These are phyloP conservation scores for Alectoris magna DNA, from an alignment of 2,797 vertebrate genomes.

Conservation along the genomic window DNA sequence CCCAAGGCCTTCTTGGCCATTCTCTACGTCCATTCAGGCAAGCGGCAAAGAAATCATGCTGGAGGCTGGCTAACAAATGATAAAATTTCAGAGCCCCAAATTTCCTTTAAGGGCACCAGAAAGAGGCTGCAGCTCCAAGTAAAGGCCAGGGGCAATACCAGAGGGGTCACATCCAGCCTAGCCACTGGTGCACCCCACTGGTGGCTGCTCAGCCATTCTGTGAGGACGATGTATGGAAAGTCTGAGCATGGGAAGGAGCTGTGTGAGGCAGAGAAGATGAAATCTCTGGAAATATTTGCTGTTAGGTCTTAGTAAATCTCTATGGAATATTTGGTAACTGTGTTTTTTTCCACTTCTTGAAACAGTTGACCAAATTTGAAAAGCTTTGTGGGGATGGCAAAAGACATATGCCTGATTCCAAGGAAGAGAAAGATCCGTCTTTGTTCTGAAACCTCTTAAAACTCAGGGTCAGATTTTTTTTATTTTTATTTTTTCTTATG, in stretches of 20 bases:
- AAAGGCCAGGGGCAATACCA: rapidly evolving
- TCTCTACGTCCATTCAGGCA: rapidly evolving
- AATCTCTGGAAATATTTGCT: slow-evolving; percentile 69
- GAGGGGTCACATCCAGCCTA: not conserved
- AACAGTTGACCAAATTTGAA: not conserved
- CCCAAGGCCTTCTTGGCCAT: not conserved
- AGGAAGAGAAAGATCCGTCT: not conserved
- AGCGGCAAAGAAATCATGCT: not conserved
- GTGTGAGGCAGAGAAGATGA: slow-evolving; percentile 27
- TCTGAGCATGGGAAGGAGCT: slow-evolving; percentile 47
- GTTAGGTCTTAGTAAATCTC: slow-evolving; percentile 59
- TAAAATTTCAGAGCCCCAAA: not conserved
- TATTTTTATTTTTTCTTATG: not conserved
- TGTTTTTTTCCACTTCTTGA: slow-evolving; percentile 19
- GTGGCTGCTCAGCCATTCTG: slow-evolving; percentile 26
- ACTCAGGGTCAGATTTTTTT: not conserved
- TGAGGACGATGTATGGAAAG: slow-evolving; percentile 33
- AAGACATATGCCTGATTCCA: slow-evolving; percentile 25
- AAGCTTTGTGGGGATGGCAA: slow-evolving; percentile 16
- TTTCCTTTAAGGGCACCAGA: not conserved
- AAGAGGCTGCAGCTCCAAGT: not conserved
- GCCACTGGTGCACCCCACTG: not conserved
- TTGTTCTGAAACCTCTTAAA: not conserved
- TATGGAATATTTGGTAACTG: slow-evolving; percentile 47
- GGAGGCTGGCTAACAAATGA: not conserved